Percentiles rank a stretch among this genome's conserved stretches.
phyloP scores from a whole-genome alignment of 2,113 vertebrate genomes.

The Sapayoa aenigma region DNA sequence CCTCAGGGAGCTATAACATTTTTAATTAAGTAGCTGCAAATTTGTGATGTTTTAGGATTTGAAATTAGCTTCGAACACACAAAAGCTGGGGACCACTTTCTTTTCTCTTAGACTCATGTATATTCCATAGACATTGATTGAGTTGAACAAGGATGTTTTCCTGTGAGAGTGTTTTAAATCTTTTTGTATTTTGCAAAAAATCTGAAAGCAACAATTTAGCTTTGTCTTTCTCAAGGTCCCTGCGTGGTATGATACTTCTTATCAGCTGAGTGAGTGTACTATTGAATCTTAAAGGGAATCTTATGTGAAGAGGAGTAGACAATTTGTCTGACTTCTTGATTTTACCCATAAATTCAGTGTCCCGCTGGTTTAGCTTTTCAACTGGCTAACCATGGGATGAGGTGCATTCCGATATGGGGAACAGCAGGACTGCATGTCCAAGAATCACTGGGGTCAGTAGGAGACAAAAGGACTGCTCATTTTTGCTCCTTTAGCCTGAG shows the following conservation, averaged over 20 bases:
- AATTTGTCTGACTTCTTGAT: background rate
- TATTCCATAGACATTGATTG: background rate
- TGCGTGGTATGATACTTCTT: background rate
- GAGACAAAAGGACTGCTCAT: background rate
- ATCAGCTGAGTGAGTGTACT: background rate
- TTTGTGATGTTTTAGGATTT: constrained; percentile 47
- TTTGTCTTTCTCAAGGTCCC: background rate
- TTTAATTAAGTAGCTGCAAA: constrained; percentile 68
- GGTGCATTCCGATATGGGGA: background rate
- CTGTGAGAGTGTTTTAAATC: background rate
- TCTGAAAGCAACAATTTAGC: background rate
- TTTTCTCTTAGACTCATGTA: background rate
- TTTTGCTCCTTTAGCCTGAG: background rate
- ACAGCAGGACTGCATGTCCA: background rate
- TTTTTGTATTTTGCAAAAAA: background rate
- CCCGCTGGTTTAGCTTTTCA: background rate
- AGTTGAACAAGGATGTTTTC: background rate
- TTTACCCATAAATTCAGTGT: background rate
- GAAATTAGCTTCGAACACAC: background rate
- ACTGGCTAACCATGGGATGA: background rate
- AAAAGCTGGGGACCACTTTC: background rate
- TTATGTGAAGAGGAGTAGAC: background rate
- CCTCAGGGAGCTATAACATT: constrained; percentile 52
- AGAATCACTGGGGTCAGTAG: background rate
- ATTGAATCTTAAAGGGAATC: background rate